Base-by-base conservation (phyloP, 2,113 vertebrate species). In the Sisor rabdophorus region DNA sequence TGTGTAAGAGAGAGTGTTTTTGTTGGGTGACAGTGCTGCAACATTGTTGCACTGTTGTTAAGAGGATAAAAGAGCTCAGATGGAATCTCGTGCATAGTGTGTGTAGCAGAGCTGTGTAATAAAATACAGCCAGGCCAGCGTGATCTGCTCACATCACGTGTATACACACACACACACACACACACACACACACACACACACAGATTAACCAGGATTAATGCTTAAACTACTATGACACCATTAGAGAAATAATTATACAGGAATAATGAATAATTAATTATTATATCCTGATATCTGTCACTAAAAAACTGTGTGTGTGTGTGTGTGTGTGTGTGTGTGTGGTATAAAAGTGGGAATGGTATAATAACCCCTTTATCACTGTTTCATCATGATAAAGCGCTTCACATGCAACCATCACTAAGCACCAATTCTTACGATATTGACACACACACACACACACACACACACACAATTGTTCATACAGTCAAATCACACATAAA, bases 51-150 rank as follows among this genome's bases (percentile, higher is more conserved):
- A 11, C 32, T 44, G 11, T 24, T 67, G 47, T 68, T 68, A 68
- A 68, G 65, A 68, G 47, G 64, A 68, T 68, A 26, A 68, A 36
- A 50, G 15, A 26, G 65, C 65, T 67, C 44, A 67, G 12, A 44
- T 67, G 64, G 15, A 67, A 44, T 48, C 40, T 48, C 6, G 22
- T 67, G 64, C 48, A 22, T 19, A 1, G 63, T 47, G 63, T 16
- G 36, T 40, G 59, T 61, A 17, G 11, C 8, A 20, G 16, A 5
- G 32, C 20, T 2, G 20, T 2, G 32, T 20, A 63, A 20, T 11
- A 12, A 44, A 47, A 64, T 20, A 44, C n/a, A 8, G 36, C 63
- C 63, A 65, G 16, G 12, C 6, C 63, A 65, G 47, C 40, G 40
- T 48, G 63, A 47, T 63, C 60, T 12, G 60, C 28, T 63, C 26